Conservation (phyloP, 2,113 vertebrate genomes). For the Sinocyclocheilus anshuiensis region DNA sequence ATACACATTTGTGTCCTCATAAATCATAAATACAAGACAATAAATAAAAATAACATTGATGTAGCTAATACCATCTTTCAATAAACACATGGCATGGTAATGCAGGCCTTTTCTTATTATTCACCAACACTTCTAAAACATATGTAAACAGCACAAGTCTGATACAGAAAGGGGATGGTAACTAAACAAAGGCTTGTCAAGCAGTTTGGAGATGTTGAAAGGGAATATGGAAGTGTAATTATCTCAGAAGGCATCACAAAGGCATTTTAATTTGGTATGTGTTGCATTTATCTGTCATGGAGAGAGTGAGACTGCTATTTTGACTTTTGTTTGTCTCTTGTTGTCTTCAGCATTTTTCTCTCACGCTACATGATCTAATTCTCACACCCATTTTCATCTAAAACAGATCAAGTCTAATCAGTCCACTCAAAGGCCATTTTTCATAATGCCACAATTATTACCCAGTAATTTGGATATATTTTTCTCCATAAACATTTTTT, state of each 20-base stretch:
- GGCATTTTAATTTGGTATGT: constrained; percentile 48
- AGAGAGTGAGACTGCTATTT: constrained; percentile 37
- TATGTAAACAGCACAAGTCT: constrained; percentile 1
- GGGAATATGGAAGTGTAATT: constrained; percentile 47
- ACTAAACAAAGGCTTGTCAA: constrained; percentile 34
- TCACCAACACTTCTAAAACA: constrained; percentile 4
- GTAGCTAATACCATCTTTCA: not conserved
- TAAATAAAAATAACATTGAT: not conserved
- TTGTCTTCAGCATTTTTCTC: not conserved
- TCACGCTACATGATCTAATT: not conserved
- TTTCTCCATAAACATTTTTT: not conserved
- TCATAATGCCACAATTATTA: not conserved
- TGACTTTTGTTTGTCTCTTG: not conserved
- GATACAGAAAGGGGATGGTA: constrained; percentile 31
- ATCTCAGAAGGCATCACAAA: constrained; percentile 49
- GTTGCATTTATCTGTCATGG: constrained; percentile 46
- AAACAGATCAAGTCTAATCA: not conserved
- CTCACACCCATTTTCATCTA: not conserved
- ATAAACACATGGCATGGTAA: not conserved
- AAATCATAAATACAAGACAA: no score
- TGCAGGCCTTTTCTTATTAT: constrained; percentile 2
- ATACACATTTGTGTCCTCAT: no score
- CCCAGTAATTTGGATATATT: not conserved
- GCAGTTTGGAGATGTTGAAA: constrained; percentile 38
- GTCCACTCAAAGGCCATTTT: not conserved